A percentile compares a stretch with the other conserved stretches of the same genome.
phyloP scores from a whole-genome alignment of 30 jellyfish, hydroid and myxozoan species.

The Hydractinia echinata region DNA sequence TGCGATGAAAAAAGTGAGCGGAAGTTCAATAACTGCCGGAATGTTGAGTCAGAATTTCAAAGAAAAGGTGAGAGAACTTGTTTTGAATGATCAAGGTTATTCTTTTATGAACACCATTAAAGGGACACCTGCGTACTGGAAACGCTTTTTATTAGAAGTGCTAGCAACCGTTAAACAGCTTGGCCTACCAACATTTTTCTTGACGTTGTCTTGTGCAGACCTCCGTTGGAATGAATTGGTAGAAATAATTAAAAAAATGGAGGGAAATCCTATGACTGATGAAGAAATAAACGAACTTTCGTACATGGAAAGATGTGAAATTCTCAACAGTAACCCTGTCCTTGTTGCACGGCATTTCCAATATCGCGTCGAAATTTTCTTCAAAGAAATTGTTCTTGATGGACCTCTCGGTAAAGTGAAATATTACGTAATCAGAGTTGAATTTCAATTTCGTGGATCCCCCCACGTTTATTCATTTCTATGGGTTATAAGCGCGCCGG shows the following conservation, averaged over 20 bases:
- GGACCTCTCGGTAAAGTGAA: conserved; percentile 12
- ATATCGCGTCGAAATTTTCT: background rate
- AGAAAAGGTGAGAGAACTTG: background rate
- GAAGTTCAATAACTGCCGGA: conserved; percentile 25
- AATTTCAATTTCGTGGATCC: too few relatives aligned
- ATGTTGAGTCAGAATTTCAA: conserved; percentile 6
- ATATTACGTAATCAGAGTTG: background rate
- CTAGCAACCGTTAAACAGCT: conserved; percentile 2
- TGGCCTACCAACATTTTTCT: conserved; percentile 23
- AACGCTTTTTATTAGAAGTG: background rate
- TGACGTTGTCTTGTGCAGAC: conserved; percentile 9
- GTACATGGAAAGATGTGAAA: background rate
- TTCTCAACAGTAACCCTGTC: too few relatives aligned
- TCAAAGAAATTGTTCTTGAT: background rate
- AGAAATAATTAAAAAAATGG: background rate
- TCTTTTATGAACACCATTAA: background rate
- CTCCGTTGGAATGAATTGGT: background rate
- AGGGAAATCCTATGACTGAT: background rate
- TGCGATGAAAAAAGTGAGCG: conserved; percentile 25
- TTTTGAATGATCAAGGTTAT: background rate
- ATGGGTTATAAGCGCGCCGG: conserved; percentile 39
- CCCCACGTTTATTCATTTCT: background rate
- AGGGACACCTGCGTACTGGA: too few relatives aligned
- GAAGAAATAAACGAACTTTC: background rate
- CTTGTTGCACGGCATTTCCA: background rate